phyloP scores from a whole-genome alignment of 2,113 vertebrate genomes.

The Smithornis capensis region DNA sequence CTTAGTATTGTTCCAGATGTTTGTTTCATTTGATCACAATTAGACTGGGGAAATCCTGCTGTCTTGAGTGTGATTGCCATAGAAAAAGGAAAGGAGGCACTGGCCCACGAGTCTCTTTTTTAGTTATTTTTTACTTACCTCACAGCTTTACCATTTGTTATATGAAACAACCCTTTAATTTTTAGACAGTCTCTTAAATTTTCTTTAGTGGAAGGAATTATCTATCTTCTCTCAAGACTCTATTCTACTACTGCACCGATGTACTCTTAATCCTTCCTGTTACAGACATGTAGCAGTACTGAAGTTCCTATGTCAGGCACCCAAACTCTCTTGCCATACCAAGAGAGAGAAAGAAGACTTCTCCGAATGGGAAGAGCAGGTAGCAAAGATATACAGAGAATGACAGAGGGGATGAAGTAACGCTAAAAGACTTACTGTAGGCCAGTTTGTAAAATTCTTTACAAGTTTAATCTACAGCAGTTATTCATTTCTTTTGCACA shows the following conservation, averaged over 20 bases:
- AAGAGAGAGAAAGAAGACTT: neutral
- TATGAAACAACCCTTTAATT: neutral
- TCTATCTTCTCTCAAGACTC: neutral
- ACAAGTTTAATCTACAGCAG: neutral
- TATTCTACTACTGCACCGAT: neutral
- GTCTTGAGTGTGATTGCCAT: neutral
- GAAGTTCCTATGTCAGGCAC: neutral
- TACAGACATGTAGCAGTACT: neutral
- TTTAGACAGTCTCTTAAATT: neutral
- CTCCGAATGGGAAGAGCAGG: neutral
- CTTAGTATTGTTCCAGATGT: constrained; percentile 49
- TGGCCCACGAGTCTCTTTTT: neutral
- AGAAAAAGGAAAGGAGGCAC: neutral
- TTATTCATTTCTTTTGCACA: neutral
- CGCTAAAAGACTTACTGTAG: neutral
- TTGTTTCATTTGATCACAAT: constrained; percentile 39
- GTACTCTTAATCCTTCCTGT: neutral
- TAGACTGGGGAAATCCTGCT: constrained; percentile 28
- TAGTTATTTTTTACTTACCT: neutral
- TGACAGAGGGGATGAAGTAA: neutral
- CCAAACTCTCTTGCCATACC: neutral
- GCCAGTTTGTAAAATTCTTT: neutral
- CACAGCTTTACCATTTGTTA: neutral
- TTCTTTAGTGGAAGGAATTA: neutral
- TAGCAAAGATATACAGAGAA: neutral